Evolutionary conservation across 1,140 invertebrate genomes (phyloP), one percentile per base, ranked within the genome.

Genomic region (Belonocnema kinseyi): DNA sequence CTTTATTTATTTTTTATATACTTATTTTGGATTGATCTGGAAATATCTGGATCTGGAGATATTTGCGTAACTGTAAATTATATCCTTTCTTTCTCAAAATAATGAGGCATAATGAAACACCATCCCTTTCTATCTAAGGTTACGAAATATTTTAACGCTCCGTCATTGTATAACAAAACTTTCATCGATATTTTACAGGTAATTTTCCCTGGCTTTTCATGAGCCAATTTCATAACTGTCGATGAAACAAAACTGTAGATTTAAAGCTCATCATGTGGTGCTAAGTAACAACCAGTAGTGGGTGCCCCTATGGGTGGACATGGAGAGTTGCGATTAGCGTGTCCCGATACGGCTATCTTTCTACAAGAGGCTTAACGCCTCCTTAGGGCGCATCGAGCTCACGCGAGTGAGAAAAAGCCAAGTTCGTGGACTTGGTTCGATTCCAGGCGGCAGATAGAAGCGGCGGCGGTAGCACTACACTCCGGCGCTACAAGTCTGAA

Each of bases 241-340:
- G 26, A 46, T 66, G 61, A 33, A 66, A 33, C 14, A 33, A 66
- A 66, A 66, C 14, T 13, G 61, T 40, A 40, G 61, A 66, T 66
- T 66, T 66, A 66, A 66, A 40, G 61, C 17, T 46, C 17, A 21
- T 12, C 21, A 21, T 75, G 40, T 16, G 17, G 50, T 51, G 6
- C 21, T n/a, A 16, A 79, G 46, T 75, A 72, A 70, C 66, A 73
- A 80, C 77, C 80, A 79, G 85, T 85, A 83, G 83, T 82, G 83
- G 83, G 82, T 86, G 83, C 82, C 80, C 70, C 56, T 61, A 82
- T 84, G 81, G 80, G 80, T 81, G 82, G 85, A 83, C 83, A 83
- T 79, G 79, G 78, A 72, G 54, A 72, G 70, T 71, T 70, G 73
- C 80, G 85, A 86, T 87, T 82, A 85, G 84, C 78, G 50, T 58